A percentile compares a stretch with the other conserved stretches of the same genome.
Conservation (phyloP, 2,113 vertebrate genomes). For the Gobius niger region DNA sequence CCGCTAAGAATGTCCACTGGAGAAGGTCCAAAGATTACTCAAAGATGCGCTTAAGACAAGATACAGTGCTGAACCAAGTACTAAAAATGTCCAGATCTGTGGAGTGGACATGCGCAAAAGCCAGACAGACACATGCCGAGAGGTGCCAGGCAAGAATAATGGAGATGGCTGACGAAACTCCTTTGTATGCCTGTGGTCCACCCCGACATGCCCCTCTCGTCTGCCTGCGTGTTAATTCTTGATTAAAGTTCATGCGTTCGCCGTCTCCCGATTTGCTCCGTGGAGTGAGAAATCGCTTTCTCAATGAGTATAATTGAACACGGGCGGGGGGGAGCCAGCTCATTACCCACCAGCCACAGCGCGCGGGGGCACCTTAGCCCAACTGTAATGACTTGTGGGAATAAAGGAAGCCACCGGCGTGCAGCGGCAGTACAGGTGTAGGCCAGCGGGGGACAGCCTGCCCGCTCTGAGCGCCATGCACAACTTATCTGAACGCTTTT, state of each 20-base stretch:
- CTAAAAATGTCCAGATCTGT: too few species aligned
- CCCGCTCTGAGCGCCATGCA: slow-evolving; percentile 1
- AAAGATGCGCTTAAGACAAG: too few species aligned
- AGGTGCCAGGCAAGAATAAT: too few species aligned
- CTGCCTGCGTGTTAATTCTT: slow-evolving; percentile 73
- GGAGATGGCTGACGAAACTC: background rate
- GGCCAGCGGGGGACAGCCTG: slow-evolving; percentile 46
- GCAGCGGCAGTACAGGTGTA: slow-evolving; percentile 49
- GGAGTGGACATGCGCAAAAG: too few species aligned
- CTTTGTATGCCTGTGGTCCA: background rate
- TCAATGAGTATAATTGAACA: slow-evolving; percentile 81
- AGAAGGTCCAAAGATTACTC: too few species aligned
- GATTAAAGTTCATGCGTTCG: slow-evolving; percentile 73
- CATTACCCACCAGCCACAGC: slow-evolving; percentile 79
- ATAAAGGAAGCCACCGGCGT: slow-evolving; percentile 50
- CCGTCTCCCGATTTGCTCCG: slow-evolving; percentile 69
- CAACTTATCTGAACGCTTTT: slow-evolving; percentile 21
- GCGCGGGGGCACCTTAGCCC: slow-evolving; percentile 72
- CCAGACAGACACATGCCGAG: too few species aligned
- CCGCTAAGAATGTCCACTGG: too few species aligned
- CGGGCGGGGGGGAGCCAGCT: slow-evolving; percentile 75
- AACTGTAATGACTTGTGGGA: slow-evolving; percentile 79
- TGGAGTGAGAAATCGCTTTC: slow-evolving; percentile 80
- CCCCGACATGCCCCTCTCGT: slow-evolving; percentile 42
- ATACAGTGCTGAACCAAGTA: too few species aligned